Conservation (phyloP, 2,888 invertebrate genomes). For the Fabriciana adippe region DNA sequence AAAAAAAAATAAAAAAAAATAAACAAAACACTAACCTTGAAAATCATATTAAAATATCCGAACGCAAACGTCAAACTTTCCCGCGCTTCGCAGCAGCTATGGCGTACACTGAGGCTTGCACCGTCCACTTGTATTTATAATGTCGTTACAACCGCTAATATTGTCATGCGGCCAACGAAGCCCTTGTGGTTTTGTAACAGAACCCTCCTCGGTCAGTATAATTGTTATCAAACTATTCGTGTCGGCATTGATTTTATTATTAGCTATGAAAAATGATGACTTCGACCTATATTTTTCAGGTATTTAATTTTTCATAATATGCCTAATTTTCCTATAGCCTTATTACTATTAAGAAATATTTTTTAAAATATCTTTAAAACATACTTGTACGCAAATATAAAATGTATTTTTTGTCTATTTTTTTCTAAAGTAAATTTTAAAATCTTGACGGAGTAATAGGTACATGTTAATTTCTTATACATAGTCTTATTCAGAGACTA, state of each 20-base stretch:
- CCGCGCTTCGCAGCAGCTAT: conserved; percentile 62
- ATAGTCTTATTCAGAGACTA: too few relatives aligned
- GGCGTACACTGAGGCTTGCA: conserved; percentile 59
- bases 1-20: conserved; percentile 2
- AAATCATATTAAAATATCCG: conserved; percentile 63
- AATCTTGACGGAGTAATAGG: too few relatives aligned
- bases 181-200: conserved; percentile 70
- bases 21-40: conserved; percentile 67
- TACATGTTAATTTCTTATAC: too few relatives aligned
- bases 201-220: conserved; percentile 49
- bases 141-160: conserved; percentile 68
- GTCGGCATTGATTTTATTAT: conserved; percentile 15
- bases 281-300: not conserved
- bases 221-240: conserved; percentile 25
- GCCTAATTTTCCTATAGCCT: too few relatives aligned
- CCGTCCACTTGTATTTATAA: conserved; percentile 76
- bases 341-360: too few relatives aligned
- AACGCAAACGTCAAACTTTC: conserved; percentile 66
- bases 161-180: conserved; percentile 70
- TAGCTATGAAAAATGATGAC: not conserved
- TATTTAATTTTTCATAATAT: too few relatives aligned
- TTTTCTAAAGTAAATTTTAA: too few relatives aligned
- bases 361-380: too few relatives aligned
- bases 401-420: too few relatives aligned
- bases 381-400: too few relatives aligned